Percentiles rank a stretch among this genome's conserved stretches.
Evolutionary conservation across 2,888 invertebrate genomes (phyloP).

Genomic region (Drosophila flavopinicola): DNA sequence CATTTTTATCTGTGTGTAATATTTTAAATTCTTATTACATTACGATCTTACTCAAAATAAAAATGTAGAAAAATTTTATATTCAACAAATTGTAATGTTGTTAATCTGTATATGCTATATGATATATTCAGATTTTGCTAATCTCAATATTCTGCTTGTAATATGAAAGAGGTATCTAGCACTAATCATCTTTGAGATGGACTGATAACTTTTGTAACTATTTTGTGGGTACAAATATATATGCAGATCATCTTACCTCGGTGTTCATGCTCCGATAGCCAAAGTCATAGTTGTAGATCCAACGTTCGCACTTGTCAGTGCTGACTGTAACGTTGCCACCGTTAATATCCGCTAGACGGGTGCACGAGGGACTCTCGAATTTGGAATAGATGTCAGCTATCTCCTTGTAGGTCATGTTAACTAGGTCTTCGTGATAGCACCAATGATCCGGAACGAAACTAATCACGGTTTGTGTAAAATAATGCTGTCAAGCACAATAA

Average conservation of each 20-base stretch:
- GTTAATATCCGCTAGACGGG: conserved; percentile 78
- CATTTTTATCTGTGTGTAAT: too few species aligned
- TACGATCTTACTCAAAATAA: too few species aligned
- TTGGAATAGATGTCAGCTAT: conserved; percentile 82
- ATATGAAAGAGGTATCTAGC: too few species aligned
- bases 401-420: conserved; percentile 82
- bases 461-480: conserved; percentile 87
- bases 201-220: neutral
- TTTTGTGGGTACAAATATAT: neutral
- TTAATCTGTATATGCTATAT: too few species aligned
- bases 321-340: conserved; percentile 80
- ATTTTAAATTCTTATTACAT: too few species aligned
- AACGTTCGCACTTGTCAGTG: conserved; percentile 84
- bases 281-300: conserved; percentile 86
- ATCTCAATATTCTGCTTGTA: too few species aligned
- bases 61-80: too few species aligned
- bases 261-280: conserved; percentile 87
- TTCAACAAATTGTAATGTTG: too few species aligned
- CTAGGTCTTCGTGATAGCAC: conserved; percentile 84
- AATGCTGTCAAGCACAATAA: conserved; percentile 80
- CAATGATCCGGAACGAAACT: conserved; percentile 86
- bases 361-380: conserved; percentile 82
- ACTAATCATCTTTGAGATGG: too few species aligned
- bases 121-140: too few species aligned
- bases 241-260: conserved; percentile 84